phyloP scores from a whole-genome alignment of 2,888 invertebrate species.

The Venusia cambrica region DNA sequence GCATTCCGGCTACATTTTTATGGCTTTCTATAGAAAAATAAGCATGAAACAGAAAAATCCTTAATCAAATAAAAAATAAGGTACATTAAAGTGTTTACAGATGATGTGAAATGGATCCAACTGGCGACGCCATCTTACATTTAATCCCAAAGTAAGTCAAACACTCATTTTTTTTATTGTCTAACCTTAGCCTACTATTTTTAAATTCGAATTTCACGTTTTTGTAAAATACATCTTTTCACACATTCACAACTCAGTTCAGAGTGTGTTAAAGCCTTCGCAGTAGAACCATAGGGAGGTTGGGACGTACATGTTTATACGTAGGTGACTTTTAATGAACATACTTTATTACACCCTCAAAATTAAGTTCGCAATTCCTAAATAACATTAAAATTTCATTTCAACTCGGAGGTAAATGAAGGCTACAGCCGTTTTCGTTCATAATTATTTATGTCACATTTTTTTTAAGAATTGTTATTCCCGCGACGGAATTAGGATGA shows the following conservation, averaged over 20 bases:
- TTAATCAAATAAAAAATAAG: no score
- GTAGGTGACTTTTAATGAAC: constrained; percentile 21
- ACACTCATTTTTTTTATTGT: no score
- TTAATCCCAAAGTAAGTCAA: no score
- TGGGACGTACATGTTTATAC: constrained; percentile 9
- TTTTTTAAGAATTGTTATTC: constrained; percentile 18
- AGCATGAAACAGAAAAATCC: no score
- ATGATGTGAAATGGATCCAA: no score
- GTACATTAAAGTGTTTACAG: no score
- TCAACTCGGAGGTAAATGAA: not conserved
- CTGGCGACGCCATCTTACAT: no score
- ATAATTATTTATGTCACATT: constrained; percentile 16
- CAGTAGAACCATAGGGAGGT: constrained; percentile 9
- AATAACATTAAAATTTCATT: constrained; percentile 15
- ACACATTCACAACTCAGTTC: not conserved
- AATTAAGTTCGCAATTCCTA: constrained; percentile 13
- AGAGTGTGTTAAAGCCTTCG: constrained; percentile 1
- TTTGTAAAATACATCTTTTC: not conserved
- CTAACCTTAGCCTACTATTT: no score
- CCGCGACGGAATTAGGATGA: no score
- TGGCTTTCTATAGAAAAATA: no score
- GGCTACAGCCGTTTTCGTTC: constrained; percentile 17
- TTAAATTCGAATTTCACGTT: not conserved
- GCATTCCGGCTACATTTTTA: no score
- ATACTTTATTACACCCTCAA: constrained; percentile 13